These are phyloP conservation scores for Ormyrus labotus DNA, from an alignment of 2,888 invertebrate species.

Conservation along the genomic window DNA sequence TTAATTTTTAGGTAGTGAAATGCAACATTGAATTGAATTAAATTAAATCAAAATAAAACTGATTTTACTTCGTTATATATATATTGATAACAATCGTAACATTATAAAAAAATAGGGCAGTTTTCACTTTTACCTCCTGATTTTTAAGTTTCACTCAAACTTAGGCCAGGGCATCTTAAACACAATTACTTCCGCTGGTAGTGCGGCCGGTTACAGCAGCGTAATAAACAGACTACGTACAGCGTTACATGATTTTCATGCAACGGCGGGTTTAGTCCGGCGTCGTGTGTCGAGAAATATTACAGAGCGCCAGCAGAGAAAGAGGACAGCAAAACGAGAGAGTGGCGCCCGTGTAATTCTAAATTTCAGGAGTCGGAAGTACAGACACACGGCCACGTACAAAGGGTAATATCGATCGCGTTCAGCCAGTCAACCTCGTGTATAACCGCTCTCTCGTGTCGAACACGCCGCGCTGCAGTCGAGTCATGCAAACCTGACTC, in stretches of 20 bases:
- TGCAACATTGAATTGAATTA: too few relatives aligned
- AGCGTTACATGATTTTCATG: not conserved
- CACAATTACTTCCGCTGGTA: too few relatives aligned
- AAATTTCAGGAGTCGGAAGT: constrained; percentile 37
- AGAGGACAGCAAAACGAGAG: constrained; percentile 3
- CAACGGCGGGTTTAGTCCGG: not conserved
- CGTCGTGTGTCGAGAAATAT: constrained; percentile 18
- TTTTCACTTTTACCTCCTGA: too few relatives aligned
- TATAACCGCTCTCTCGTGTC: constrained; percentile 44
- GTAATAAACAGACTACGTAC: constrained; percentile 13
- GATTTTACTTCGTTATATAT: too few relatives aligned
- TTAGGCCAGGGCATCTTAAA: too few relatives aligned
- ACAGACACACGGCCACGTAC: not conserved
- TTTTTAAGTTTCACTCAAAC: too few relatives aligned
- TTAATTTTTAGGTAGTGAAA: too few relatives aligned
- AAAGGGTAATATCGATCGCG: constrained; percentile 49
- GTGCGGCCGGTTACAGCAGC: too few relatives aligned
- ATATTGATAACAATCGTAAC: too few relatives aligned
- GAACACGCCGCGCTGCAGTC: constrained; percentile 40
- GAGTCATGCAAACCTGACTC: constrained; percentile 36
- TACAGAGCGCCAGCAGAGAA: not conserved
- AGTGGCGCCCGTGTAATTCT: constrained; percentile 23
- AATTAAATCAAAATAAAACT: too few relatives aligned
- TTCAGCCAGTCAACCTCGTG: constrained; percentile 35
- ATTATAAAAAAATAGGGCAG: too few relatives aligned